Evolutionary conservation across 2,888 invertebrate genomes (phyloP), one percentile per base, ranked within the genome.

Genomic region (Poecilus cupreus): DNA sequence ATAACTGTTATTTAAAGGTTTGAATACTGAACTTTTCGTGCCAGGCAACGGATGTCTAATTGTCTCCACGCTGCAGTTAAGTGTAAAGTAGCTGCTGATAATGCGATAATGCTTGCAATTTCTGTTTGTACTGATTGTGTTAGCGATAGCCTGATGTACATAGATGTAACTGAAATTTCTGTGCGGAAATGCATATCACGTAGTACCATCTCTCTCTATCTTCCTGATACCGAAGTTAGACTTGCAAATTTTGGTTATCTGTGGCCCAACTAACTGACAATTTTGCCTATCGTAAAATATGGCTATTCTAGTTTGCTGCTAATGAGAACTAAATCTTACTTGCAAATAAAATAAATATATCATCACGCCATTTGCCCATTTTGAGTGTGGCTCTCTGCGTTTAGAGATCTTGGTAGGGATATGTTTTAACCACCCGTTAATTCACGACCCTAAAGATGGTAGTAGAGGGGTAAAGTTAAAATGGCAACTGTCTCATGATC

Each of bases 141-240:
- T 51, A 51, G 16, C 37, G 64, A 39, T 68, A 68, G 64, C 64
- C 64, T 68, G 64, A 68, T 68, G 64, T 13, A 60, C 32, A 24
- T 22, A 8, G 54, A 57, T 13, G 46, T 18, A 51, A 51, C 51
- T 51, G 64, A 32, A 37, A 68, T 32, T 32, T 68, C 64, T 16
- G 16, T 32, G 37, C 32, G 64, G 64, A 68, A 68, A 68, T 68
- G 37, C 64, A 68, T 68, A 37, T 68, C 64, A 68, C 64, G 64
- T 68, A 68, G 37, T 16, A 10, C 18, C 54, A 26, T 60, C 60
- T 60, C 60, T 60, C 60, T 68, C 37, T 68, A 37, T 37, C 64
- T 68, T 68, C 64, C 64, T 68, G 64, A 68, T 68, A 68, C 64
- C 64, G 37, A 68, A 68, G 3, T 26, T 26, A 24, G 4, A 60